Percentiles rank a stretch among this genome's conserved stretches.
phyloP scores from a whole-genome alignment of 2,888 invertebrate species.

The Drosophila subsilvestris region DNA sequence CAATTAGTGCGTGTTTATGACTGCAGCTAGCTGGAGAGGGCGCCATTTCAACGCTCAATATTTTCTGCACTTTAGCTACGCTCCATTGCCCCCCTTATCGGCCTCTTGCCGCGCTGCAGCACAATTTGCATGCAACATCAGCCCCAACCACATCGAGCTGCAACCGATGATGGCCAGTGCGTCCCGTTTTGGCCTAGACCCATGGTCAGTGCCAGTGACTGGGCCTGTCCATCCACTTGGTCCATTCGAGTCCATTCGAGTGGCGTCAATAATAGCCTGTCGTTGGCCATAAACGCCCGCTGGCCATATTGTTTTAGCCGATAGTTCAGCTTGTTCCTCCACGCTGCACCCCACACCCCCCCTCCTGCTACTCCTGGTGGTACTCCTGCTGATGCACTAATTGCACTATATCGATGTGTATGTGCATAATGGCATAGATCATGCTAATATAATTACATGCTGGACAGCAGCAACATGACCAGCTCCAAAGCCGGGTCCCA shows the following conservation, averaged over 20 bases:
- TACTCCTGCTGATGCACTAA: constrained; percentile 58
- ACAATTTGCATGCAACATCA: constrained; percentile 72
- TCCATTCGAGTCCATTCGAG: constrained; percentile 58
- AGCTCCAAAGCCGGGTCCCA: constrained; percentile 27
- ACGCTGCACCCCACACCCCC: constrained; percentile 15
- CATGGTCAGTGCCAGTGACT: constrained; percentile 16
- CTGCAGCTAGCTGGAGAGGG: constrained; percentile 58
- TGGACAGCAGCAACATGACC: constrained; percentile 30
- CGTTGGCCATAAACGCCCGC: constrained; percentile 78
- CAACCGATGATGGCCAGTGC: constrained; percentile 39
- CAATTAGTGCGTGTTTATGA: constrained; percentile 81
- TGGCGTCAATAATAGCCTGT: constrained; percentile 80
- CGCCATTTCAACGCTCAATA: constrained; percentile 70
- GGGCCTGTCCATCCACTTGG: constrained; percentile 11
- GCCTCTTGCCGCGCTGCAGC: constrained; percentile 45
- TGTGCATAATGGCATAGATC: constrained; percentile 75
- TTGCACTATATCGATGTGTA: constrained; percentile 61
- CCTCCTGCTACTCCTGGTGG: constrained; percentile 34
- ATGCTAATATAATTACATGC: constrained; percentile 79
- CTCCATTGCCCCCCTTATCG: constrained; percentile 46
- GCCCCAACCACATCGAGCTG: constrained; percentile 30
- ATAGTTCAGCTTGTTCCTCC: constrained; percentile 53
- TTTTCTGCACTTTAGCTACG: constrained; percentile 60
- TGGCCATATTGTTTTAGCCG: constrained; percentile 76
- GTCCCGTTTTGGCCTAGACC: constrained; percentile 8